Conservation (phyloP, 2,888 invertebrate genomes). For the Allophyes oxyacanthae region DNA sequence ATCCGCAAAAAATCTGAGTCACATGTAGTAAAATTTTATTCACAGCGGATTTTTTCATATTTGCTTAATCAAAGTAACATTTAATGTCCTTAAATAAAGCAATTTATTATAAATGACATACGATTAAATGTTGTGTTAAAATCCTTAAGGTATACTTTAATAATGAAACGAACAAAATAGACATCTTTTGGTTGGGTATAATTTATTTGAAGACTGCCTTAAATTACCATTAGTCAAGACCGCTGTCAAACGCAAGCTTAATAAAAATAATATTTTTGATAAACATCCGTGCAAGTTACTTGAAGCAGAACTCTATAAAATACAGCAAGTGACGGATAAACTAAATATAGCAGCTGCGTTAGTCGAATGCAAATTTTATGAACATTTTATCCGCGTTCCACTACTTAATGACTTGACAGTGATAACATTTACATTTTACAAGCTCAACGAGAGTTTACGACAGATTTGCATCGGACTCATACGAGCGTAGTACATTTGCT, state of each 20-base stretch:
- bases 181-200: too few relatives aligned
- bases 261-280: conserved; percentile 23
- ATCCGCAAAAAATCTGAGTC: too few relatives aligned
- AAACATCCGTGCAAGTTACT: conserved; percentile 25
- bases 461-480: conserved; percentile 48
- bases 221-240: conserved; percentile 5
- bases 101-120: too few relatives aligned
- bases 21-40: too few relatives aligned
- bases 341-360: conserved; percentile 34
- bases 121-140: too few relatives aligned
- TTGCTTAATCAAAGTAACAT: too few relatives aligned
- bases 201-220: neutral
- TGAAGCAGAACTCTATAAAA: conserved; percentile 25
- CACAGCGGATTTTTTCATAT: too few relatives aligned
- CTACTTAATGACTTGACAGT: conserved; percentile 57
- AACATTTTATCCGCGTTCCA: conserved; percentile 49
- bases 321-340: conserved; percentile 6
- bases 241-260: conserved; percentile 14
- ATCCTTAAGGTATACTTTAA: too few relatives aligned
- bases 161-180: too few relatives aligned
- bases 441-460: conserved; percentile 34
- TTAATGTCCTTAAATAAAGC: too few relatives aligned
- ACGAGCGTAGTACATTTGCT: conserved; percentile 39
- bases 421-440: conserved; percentile 71
- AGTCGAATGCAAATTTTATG: conserved; percentile 62